A percentile compares a stretch with the other conserved stretches of the same genome.
These are phyloP conservation scores for Montipora sp. DNA, from an alignment of 64 coral and sea anemone genomes.

Conservation along the genomic window DNA sequence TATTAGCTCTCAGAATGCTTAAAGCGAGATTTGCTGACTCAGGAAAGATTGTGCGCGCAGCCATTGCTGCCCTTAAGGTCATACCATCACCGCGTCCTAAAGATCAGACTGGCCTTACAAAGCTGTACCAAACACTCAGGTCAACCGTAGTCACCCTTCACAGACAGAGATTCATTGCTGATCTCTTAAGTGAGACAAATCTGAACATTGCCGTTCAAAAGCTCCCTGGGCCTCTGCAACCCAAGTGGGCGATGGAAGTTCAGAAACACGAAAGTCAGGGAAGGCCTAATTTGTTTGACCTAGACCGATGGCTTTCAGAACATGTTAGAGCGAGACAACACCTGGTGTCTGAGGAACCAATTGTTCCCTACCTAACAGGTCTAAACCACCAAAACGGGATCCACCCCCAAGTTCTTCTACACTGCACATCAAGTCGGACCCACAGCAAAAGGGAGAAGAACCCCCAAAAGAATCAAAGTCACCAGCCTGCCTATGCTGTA, in stretches of 20 bases:
- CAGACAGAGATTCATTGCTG: slow-evolving; percentile 61
- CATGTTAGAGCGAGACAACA: slow-evolving; percentile 56
- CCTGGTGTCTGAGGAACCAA: slow-evolving; percentile 7
- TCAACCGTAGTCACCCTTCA: slow-evolving; percentile 46
- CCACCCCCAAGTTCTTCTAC: background rate
- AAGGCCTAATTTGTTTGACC: slow-evolving; percentile 63
- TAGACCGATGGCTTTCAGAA: slow-evolving; percentile 59
- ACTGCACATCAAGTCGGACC: background rate
- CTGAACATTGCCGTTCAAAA: slow-evolving; percentile 45
- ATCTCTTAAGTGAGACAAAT: slow-evolving; percentile 65
- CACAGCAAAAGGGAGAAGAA: background rate
- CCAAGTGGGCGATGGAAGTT: slow-evolving; percentile 70
- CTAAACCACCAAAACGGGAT: background rate
- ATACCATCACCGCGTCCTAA: slow-evolving; percentile 15
- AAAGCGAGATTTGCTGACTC: slow-evolving; percentile 50
- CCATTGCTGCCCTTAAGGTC: slow-evolving; percentile 21
- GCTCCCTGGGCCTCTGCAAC: slow-evolving; percentile 38
- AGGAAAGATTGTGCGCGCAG: slow-evolving; percentile 59
- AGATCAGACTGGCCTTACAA: slow-evolving; percentile 37
- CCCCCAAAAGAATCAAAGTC: background rate
- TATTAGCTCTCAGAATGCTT: slow-evolving; percentile 27
- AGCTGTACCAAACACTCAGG: slow-evolving; percentile 25
- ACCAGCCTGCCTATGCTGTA: slow-evolving; percentile 26
- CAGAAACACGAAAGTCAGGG: slow-evolving; percentile 64
- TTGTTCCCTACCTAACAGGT: background rate